phyloP scores from a whole-genome alignment of 2,888 invertebrate genomes.

The Stegophylla sp. region DNA sequence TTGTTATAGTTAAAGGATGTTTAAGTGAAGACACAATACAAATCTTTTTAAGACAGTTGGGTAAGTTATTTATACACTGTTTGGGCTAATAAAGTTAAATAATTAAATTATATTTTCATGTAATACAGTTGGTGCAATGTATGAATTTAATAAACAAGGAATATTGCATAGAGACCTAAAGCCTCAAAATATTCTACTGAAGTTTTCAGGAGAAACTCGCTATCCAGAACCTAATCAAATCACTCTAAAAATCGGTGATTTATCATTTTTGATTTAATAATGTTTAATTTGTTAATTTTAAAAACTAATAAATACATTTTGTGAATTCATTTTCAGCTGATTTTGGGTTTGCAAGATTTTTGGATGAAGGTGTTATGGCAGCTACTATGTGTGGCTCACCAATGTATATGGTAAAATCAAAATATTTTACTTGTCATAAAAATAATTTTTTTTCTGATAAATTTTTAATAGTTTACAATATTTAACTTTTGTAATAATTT shows the following conservation, averaged over 20 bases:
- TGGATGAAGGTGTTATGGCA: constrained; percentile 99
- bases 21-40: constrained; percentile 97
- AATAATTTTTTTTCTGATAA: too few species aligned
- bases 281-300: background rate
- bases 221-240: constrained; percentile 82
- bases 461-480: background rate
- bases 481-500: background rate
- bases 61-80: constrained; percentile 66
- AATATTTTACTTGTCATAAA: background rate
- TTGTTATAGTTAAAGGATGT: constrained; percentile 80
- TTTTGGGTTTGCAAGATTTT: constrained; percentile 98
- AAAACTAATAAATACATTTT: constrained; percentile 75
- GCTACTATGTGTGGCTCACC: constrained; percentile 99
- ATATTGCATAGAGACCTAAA: constrained; percentile 99
- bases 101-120: background rate
- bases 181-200: constrained; percentile 97
- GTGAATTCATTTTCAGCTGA: constrained; percentile 75
- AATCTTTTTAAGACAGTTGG: constrained; percentile 90
- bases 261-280: background rate
- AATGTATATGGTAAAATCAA: constrained; percentile 91
- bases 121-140: constrained; percentile 89
- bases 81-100: background rate
- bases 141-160: constrained; percentile 94
- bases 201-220: constrained; percentile 75
- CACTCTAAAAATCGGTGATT: constrained; percentile 82